Percentiles rank a stretch among this genome's conserved stretches.
phyloP scores from a whole-genome alignment of 2,797 vertebrate genomes.

The Eidolon dupreanum region DNA sequence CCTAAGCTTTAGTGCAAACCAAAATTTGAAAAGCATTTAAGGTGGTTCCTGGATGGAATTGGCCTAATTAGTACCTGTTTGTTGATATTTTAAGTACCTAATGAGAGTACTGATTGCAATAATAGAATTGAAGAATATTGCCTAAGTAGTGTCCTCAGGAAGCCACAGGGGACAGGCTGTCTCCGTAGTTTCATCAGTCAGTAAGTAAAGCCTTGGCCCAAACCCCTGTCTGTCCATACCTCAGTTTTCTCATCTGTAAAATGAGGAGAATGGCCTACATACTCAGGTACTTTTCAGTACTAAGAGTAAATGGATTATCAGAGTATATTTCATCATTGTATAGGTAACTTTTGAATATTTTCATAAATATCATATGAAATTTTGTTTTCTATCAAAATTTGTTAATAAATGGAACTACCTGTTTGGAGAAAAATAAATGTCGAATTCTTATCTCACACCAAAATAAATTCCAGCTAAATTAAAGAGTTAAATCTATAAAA shows the following conservation, averaged over 20 bases:
- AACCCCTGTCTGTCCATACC: too few relatives aligned
- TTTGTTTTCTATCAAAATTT: slow-evolving; percentile 4
- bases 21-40: background rate
- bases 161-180: background rate
- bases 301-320: background rate
- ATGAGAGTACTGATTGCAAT: background rate
- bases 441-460: background rate
- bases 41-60: background rate
- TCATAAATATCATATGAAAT: background rate
- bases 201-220: background rate
- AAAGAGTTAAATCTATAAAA: slow-evolving; percentile 14
- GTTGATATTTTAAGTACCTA: background rate
- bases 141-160: background rate
- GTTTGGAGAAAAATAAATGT: background rate
- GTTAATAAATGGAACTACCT: background rate
- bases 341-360: background rate
- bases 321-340: background rate
- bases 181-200: background rate
- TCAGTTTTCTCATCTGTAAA: background rate
- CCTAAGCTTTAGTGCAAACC: background rate
- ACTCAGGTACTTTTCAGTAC: background rate
- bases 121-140: background rate
- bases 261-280: too few relatives aligned
- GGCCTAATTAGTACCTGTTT: background rate
- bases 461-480: background rate